Base-by-base conservation (phyloP, 1,140 invertebrate species). In the Platorchestia sp. region DNA sequence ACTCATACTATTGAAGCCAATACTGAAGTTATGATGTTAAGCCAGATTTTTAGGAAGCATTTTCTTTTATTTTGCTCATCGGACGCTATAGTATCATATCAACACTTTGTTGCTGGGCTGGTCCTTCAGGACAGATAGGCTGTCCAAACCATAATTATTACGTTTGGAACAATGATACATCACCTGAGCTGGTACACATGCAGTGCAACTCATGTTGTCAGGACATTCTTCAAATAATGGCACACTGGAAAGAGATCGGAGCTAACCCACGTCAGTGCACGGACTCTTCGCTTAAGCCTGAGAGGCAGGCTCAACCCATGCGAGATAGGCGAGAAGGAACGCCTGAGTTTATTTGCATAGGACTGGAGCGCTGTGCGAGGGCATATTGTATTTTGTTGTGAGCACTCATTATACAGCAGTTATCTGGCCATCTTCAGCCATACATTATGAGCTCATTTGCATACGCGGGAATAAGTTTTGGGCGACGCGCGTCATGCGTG, bases 381-480 rank as follows among this genome's bases (percentile, higher is more conserved):
- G 87, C 27, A 89, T 89, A 89, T 89, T 89, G 87, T 89, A 89
- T 89, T 89, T 89, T 89, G 87, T 89, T 89, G 87, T 89, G 91
- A 93, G 43, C 91, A 47, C 91, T 93, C 91, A 93, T 93, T 93
- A 93, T 93, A 47, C 91, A 93, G 45, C 91, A 45, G 91, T 93
- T 93, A 93, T 93, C 91, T 93, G 91, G 91, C 91, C 44, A 93
- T 93, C 91, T 93, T 93, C 91, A 93, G 91, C 43, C 45, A 45
- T 93, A 93, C 45, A 93, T 93, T 93, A 93, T 47, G 91, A 93
- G 43, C 91, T 47, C 43, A 93, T 93, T 93, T 93, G 91, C 91
- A 93, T 93, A 93, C 91, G 36, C 36, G 43, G 16, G 91, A 93
- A 93, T 93, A 93, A 93, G 43, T 45, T 44, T 93, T 47, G 91